Base-by-base conservation (phyloP, 2,113 vertebrate species). In the Syrmaticus mikado region DNA sequence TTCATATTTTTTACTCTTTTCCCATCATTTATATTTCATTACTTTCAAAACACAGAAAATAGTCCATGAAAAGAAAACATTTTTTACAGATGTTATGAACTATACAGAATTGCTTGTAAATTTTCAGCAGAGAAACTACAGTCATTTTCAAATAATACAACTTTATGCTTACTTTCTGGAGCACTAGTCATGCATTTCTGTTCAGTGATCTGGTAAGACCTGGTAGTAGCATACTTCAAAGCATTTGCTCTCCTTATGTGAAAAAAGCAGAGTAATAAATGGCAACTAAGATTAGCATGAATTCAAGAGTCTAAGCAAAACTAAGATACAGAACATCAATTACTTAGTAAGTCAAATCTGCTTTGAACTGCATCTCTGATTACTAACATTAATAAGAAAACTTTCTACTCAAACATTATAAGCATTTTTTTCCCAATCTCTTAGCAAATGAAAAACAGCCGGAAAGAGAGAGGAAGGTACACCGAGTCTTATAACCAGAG, bases 31-130 rank as follows among this genome's bases (percentile, higher is more conserved):
- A 6, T 61, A 68, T 73, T 79, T 92, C 22, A 65, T 15, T 65
- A 27, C 65, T 87, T 85, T 85, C 60, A 77, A 93, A 95, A 89
- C 55, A 82, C 8, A 81, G 43, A 82, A 89, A 89, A 91, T 6
- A 6, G 25, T 34, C 70, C 15, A 74, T 34, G 52, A 93, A 89
- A 90, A 46, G 15, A 68, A 89, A 82, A 50, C 6, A 46, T 28
- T 70, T 87, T 92, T 50, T 45, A 64, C n/a, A 55, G 45, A 58
- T 46, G 17, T 34, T 78, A 52, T 32, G 78, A 92, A 82, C 41
- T 28, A 10, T 53, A 84, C 58, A 75, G 73, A 19, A 82, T 65
- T 76, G 27, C 21, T 82, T 78, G 78, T 64, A 79, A 58, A 87
- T 85, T 70, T 77, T 80, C 20, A 76, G 38, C 41, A 66, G 15